Evolutionary conservation across 2,888 invertebrate genomes (phyloP).

Genomic region (Drosophila acutilabella): DNA sequence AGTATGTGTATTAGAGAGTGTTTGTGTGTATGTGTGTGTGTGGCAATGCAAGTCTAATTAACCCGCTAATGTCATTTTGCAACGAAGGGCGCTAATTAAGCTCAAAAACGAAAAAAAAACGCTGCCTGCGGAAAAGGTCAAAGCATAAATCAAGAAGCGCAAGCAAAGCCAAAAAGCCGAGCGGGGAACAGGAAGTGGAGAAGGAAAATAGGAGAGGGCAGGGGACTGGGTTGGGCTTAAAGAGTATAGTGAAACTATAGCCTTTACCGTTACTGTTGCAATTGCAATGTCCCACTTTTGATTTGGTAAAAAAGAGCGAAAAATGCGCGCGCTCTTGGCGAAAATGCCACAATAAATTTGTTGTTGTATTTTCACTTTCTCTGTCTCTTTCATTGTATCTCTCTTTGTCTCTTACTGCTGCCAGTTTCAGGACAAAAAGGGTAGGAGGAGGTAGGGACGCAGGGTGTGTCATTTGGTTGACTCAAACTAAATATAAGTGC

Average conservation of each 20-base stretch:
- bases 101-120: constrained; percentile 62
- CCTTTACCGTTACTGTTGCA: constrained; percentile 47
- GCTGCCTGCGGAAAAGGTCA: constrained; percentile 75
- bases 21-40: constrained; percentile 21
- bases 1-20: neutral
- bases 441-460: neutral
- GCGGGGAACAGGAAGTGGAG: neutral
- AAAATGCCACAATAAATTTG: constrained; percentile 52
- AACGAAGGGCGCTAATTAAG: constrained; percentile 73
- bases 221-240: too few relatives aligned
- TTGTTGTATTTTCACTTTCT: constrained; percentile 25
- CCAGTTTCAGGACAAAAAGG: neutral
- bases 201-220: neutral
- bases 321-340: constrained; percentile 16
- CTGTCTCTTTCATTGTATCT: neutral
- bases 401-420: neutral
- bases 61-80: constrained; percentile 77
- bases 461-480: neutral
- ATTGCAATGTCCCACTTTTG: constrained; percentile 74
- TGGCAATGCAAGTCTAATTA: constrained; percentile 64
- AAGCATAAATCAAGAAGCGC: constrained; percentile 71
- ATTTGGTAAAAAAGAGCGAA: neutral
- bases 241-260: constrained; percentile 6
- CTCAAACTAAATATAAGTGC: constrained; percentile 64
- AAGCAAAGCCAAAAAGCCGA: constrained; percentile 11